Conservation (phyloP, 1,140 invertebrate genomes). For the Anastrepha ludens region DNA sequence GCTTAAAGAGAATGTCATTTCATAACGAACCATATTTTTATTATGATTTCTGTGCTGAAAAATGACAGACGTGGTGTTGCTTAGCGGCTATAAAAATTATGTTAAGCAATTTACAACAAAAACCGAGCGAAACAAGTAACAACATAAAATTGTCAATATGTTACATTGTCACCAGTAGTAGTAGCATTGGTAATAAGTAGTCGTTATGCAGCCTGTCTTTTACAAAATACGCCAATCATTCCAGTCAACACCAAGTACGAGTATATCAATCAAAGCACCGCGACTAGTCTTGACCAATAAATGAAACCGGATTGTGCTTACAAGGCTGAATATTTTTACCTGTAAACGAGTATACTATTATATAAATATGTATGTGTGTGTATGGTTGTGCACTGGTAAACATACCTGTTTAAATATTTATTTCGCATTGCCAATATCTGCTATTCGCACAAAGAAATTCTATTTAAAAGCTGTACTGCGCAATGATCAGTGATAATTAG, state of each 20-base stretch:
- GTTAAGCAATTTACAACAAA: background rate
- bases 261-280: conserved; percentile 25
- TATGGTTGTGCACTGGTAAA: background rate
- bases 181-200: background rate
- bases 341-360: background rate
- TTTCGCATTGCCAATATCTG: background rate
- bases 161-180: background rate
- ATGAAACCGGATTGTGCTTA: conserved; percentile 35
- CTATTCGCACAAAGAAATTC: background rate
- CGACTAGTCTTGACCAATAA: conserved; percentile 40
- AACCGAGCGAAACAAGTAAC: background rate
- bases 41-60: too few species aligned
- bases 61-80: background rate
- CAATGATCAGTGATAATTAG: background rate
- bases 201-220: background rate
- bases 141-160: background rate
- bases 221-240: background rate
- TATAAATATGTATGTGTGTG: background rate
- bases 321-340: background rate
- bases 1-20: too few species aligned
- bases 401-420: conserved; percentile 29
- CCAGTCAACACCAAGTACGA: conserved; percentile 36
- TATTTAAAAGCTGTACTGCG: background rate
- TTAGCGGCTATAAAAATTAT: background rate
- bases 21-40: too few species aligned